Base-by-base conservation (phyloP, 2,113 vertebrate species). In the Trochalopteron elliotii region DNA sequence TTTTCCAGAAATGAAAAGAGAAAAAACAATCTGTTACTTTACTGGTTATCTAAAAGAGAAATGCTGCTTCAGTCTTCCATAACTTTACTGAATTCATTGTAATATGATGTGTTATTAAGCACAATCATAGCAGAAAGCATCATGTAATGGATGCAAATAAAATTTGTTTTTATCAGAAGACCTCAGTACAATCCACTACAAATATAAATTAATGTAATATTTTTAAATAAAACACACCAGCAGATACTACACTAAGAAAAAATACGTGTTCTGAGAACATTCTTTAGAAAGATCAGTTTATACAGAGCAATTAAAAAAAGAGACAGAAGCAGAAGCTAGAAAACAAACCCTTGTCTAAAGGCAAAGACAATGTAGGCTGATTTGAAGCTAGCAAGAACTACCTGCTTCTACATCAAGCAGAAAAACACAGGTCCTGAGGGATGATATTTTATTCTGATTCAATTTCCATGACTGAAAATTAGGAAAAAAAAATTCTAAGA, bases 221-320 rank as follows among this genome's bases (percentile, higher is more conserved):
- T 89, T 87, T 37, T 24, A 27, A 65, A 85, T 37, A 35, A 79
- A 92, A 40, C 30, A 57, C 15, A 11, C 1, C 9, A 17, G 12
- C 2, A 18, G n/a, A 63, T 37, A 47, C 1, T 35, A 60, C 3
- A 42, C 5, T 30, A 28, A 75, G 27, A 79, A 71, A 40, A 71
- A 49, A 65, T 2, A 27, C 9, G 4, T 0, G 0, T 15, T 86
- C 22, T 69, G 40, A 44, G 9, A 86, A 49, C 7, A 30, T n/a
- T 60, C 7, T 37, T 80, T 65, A 76, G 33, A 90, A 90, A 53
- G 11, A 35, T 25, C 5, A 19, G 19, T 44, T 83, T 69, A 56
- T 44, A 33, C n/a, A 71, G 35, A 70, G 27, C 11, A 71, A 59
- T 22, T 60, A 63, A 80, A 53, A 70, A 72, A 85, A 17, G 13